Conservation (phyloP, 1,140 invertebrate genomes). For the Eufriesea mexicana region DNA sequence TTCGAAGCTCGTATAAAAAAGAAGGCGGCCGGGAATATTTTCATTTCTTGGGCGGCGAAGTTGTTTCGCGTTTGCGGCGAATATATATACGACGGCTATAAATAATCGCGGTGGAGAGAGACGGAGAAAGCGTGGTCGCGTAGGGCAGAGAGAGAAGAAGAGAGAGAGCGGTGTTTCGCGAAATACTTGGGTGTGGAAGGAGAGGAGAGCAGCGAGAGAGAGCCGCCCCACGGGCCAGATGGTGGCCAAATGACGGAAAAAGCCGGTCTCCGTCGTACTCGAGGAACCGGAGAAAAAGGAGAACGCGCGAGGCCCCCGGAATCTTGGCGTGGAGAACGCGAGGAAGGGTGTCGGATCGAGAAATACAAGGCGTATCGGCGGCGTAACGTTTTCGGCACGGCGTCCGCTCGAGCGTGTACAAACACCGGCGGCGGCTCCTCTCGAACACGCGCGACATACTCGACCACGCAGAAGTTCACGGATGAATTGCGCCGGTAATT, state of each 20-base stretch:
- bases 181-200: slow-evolving; percentile 14
- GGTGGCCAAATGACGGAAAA: slow-evolving; percentile 38
- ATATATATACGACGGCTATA: slow-evolving; percentile 3
- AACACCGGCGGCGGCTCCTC: neutral
- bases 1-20: slow-evolving; percentile 34
- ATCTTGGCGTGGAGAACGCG: slow-evolving; percentile 13
- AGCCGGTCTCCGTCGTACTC: neutral
- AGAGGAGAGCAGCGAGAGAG: too few relatives aligned
- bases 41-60: slow-evolving; percentile 33
- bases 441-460: slow-evolving; percentile 22
- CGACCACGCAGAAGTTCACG: slow-evolving; percentile 23
- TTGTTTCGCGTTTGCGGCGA: slow-evolving; percentile 9
- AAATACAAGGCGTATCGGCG: neutral
- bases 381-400: slow-evolving; percentile 2
- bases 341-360: neutral
- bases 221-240: neutral
- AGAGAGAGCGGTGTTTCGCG: slow-evolving; percentile 8
- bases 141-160: neutral
- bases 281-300: neutral
- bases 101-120: slow-evolving; percentile 20
- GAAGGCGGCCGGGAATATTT: slow-evolving; percentile 13
- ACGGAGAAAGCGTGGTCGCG: neutral
- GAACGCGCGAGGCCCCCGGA: neutral
- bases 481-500: slow-evolving; percentile 50
- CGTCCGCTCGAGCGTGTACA: neutral